Evolutionary conservation across 2,797 vertebrate species (phyloP).

Genomic region (Phoebastria nigripes): DNA sequence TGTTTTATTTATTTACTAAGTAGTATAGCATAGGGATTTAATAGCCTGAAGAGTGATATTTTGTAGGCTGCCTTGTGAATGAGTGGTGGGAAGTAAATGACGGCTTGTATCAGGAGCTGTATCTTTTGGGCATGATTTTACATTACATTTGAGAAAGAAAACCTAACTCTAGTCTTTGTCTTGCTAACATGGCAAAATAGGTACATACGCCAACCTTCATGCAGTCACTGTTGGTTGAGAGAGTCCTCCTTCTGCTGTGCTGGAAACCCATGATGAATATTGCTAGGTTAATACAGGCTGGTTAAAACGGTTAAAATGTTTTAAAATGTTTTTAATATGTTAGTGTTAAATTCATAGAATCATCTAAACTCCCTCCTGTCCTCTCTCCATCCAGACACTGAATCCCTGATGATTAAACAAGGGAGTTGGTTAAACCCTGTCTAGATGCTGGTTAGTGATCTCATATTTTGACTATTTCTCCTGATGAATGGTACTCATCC

Average conservation of each 20-base stretch:
- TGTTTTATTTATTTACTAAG: not conserved
- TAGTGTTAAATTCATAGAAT: not conserved
- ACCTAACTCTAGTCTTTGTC: not conserved
- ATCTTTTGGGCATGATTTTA: not conserved
- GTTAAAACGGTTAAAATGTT: not conserved
- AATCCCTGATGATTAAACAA: constrained; percentile 27
- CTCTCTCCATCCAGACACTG: not conserved
- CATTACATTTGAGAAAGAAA: not conserved
- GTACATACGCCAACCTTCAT: rapidly evolving
- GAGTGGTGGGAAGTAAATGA: not conserved
- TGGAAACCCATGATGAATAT: not conserved
- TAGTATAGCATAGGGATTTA: not conserved
- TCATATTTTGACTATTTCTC: constrained; percentile 53
- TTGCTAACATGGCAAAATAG: not conserved
- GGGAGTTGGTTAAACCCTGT: constrained; percentile 30
- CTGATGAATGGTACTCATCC: constrained; percentile 20
- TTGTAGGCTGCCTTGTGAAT: not conserved
- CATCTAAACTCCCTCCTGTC: not conserved
- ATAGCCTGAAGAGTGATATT: not conserved
- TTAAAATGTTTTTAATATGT: not conserved
- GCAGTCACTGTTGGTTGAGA: not conserved
- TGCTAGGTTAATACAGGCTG: not conserved
- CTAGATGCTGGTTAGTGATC: constrained; percentile 48
- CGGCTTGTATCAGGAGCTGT: not conserved
- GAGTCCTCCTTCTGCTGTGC: not conserved